Evolutionary conservation across 2,797 vertebrate genomes (phyloP).

Genomic region (Leuciscus waleckii): DNA sequence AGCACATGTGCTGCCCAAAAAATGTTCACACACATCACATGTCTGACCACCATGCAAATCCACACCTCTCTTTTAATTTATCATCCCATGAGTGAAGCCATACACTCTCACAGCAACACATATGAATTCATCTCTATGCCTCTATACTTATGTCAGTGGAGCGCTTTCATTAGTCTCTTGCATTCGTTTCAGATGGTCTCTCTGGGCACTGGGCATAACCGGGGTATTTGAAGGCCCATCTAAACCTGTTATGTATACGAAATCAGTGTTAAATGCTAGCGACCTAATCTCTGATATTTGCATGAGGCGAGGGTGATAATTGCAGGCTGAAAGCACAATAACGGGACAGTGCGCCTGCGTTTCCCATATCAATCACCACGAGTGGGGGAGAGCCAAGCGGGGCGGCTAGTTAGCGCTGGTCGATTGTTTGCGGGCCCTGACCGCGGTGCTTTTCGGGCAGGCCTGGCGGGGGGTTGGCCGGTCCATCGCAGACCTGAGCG

Average conservation of each 20-base stretch:
- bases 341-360: conserved; percentile 77
- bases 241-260: conserved; percentile 79
- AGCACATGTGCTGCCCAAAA: conserved; percentile 21
- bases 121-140: conserved; percentile 65
- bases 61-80: conserved; percentile 62
- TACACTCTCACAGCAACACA: conserved; percentile 64
- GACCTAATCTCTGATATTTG: conserved; percentile 71
- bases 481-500: conserved; percentile 43
- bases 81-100: conserved; percentile 53
- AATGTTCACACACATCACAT: conserved; percentile 36
- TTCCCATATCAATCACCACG: conserved; percentile 98
- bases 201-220: background rate
- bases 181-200: conserved; percentile 70
- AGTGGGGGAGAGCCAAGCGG: conserved; percentile 84
- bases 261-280: conserved; percentile 76
- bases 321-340: conserved; percentile 65
- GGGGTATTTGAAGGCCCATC: conserved; percentile 66
- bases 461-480: conserved; percentile 71
- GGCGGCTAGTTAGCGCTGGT: conserved; percentile 89
- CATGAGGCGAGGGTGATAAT: conserved; percentile 72
- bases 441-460: conserved; percentile 78
- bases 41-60: conserved; percentile 70
- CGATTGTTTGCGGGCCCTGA: conserved; percentile 89
- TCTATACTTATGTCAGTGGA: conserved; percentile 57
- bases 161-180: conserved; percentile 69